phyloP scores from a whole-genome alignment of 2,113 vertebrate species.

The Hippocampus guttulatus region DNA sequence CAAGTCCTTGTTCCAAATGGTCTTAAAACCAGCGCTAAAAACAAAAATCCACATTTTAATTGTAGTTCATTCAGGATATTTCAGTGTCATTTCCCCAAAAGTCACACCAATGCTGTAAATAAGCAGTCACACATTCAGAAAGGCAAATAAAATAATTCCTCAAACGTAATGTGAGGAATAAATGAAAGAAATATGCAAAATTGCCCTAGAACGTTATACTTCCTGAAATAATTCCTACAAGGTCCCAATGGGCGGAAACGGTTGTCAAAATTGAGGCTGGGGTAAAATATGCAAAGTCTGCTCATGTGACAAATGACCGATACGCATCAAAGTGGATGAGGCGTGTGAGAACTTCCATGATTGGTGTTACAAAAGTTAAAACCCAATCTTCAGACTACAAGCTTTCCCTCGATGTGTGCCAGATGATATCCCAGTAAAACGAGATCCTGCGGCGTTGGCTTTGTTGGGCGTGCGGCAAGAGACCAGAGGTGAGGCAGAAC shows the following conservation, averaged over 20 bases:
- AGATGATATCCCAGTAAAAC: not conserved
- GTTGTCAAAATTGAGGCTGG: not conserved
- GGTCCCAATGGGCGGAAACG: not conserved
- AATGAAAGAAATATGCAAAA: not conserved
- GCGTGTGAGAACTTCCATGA: not conserved
- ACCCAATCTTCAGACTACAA: too few relatives aligned
- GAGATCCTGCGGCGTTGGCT: not conserved
- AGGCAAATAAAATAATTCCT: not conserved
- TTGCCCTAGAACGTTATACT: not conserved
- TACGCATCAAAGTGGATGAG: not conserved
- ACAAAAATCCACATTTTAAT: not conserved
- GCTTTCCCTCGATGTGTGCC: not conserved
- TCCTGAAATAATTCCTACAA: not conserved
- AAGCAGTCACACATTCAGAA: not conserved
- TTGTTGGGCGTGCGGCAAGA: not conserved
- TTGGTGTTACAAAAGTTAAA: not conserved
- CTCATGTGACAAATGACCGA: not conserved
- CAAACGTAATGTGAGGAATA: not conserved
- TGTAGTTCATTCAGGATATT: constrained; percentile 4
- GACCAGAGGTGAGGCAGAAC: too few relatives aligned
- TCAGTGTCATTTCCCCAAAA: not conserved
- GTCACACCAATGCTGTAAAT: constrained; percentile 1
- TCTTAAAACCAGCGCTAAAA: constrained; percentile 3
- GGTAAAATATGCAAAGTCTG: not conserved
- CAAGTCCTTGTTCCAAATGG: not conserved